Conservation (phyloP, 2,113 vertebrate genomes). For the Climacteris rufus region DNA sequence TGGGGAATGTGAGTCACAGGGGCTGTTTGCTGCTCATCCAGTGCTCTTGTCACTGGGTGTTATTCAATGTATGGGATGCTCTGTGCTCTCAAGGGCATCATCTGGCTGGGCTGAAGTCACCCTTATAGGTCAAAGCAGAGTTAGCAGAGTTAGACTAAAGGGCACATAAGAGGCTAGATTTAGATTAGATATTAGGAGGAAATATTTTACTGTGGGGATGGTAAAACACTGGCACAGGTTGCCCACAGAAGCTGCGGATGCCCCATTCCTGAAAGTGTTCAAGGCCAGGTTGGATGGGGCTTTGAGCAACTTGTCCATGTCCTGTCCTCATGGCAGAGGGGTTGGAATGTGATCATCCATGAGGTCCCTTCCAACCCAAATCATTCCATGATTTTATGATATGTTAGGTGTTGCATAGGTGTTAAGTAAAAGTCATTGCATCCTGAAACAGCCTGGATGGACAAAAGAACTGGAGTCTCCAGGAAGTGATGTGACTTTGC, state of each 20-base stretch:
- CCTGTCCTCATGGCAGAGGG: neutral
- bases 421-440: neutral
- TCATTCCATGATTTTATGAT: neutral
- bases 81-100: neutral
- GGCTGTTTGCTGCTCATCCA: neutral
- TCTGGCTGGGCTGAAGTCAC: neutral
- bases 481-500: neutral
- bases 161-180: neutral
- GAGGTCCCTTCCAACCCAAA: neutral
- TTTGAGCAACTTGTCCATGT: neutral
- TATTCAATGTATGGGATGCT: neutral
- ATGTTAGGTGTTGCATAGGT: neutral
- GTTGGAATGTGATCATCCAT: fast-evolving
- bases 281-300: neutral
- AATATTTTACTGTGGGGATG: neutral
- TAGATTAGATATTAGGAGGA: neutral
- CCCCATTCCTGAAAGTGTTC: neutral
- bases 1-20: neutral
- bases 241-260: neutral
- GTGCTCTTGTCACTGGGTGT: fast-evolving
- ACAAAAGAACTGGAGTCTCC: neutral
- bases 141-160: neutral
- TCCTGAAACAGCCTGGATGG: neutral
- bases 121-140: neutral
- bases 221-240: fast-evolving